Base-by-base conservation (phyloP, 2,888 invertebrate genomes). In the Panopea generosa region DNA sequence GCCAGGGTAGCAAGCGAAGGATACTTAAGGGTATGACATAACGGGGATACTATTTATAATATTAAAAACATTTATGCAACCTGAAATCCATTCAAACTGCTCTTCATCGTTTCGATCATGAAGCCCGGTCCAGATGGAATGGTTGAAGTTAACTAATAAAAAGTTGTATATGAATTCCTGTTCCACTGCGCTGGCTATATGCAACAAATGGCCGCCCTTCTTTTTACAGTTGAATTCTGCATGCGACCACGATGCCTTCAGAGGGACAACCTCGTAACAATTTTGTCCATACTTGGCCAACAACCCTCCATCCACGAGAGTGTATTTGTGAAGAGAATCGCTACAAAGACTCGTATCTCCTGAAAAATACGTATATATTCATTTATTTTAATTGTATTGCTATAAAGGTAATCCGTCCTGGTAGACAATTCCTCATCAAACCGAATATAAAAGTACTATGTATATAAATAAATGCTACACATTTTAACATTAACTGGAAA, bases 61-160 rank as follows among this genome's bases (percentile, higher is more conserved):
- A n/a, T n/a, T n/a, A n/a, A n/a, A n/a, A n/a, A n/a, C n/a, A n/a
- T n/a, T n/a, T n/a, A n/a, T n/a, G n/a, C n/a, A 33, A 56, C 56
- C 56, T 56, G 56, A 56, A 14, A 38, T 20, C 56, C 56, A 56
- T 20, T 56, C 56, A 20, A 38, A 56, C 18, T 56, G 40, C 26
- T 40, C 56, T 20, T 56, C 56, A 11, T 38, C 2, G 14, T 38
- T n/a, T 20, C 20, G n/a, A 40, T 56, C 56, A 20, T 56, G 56
- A 9, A 56, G 38, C 4, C 56, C 56, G 22, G 29, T 56, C 56
- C 56, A 56, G 16, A 40, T 22, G 2, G 38, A n/a, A 16, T 56
- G 38, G 38, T 56, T 56, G 18, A 33, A 56, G 22, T 56, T n/a
- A 2, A 2, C 22, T 7, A 52, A 6, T 7, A 52, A 16, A 52